Percentiles rank a stretch among this genome's conserved stretches.
These are phyloP conservation scores for Sitobion miscanthi DNA, from an alignment of 1,140 invertebrate species.

Conservation along the genomic window DNA sequence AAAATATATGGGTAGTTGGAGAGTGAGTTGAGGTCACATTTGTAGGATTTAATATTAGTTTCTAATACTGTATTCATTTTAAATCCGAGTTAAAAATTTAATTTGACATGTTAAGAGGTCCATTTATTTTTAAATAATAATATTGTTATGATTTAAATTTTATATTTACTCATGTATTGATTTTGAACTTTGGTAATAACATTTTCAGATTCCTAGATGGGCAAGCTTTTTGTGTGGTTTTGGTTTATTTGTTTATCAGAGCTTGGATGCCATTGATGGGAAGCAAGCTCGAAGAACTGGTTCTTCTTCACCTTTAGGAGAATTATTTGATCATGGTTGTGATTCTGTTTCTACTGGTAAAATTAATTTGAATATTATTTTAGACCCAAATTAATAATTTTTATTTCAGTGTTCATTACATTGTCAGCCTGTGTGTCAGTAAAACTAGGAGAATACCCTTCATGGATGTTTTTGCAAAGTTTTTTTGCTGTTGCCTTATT, in stretches of 20 bases:
- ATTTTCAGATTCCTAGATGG: conserved; percentile 85
- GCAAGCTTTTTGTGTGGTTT: conserved; percentile 88
- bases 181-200: not conserved
- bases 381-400: conserved; percentile 58
- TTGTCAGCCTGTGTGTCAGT: conserved; percentile 91
- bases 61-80: not conserved
- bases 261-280: conserved; percentile 98
- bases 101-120: not conserved
- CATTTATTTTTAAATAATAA: not conserved
- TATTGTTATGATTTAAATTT: not conserved
- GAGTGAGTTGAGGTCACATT: not conserved
- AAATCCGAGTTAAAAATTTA: not conserved
- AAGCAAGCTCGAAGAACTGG: conserved; percentile 97
- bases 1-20: not conserved
- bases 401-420: conserved; percentile 85
- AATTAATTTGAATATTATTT: not conserved
- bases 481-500: conserved; percentile 94
- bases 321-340: conserved; percentile 99
- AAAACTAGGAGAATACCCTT: conserved; percentile 87
- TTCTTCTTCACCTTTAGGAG: conserved; percentile 90
- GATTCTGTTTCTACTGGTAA: conserved; percentile 89
- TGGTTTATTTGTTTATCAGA: conserved; percentile 97
- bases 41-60: not conserved
- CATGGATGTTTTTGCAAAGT: conserved; percentile 89
- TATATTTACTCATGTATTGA: not conserved